phyloP scores from a whole-genome alignment of 1,140 invertebrate genomes.

The Holcopasites calliopsidis region DNA sequence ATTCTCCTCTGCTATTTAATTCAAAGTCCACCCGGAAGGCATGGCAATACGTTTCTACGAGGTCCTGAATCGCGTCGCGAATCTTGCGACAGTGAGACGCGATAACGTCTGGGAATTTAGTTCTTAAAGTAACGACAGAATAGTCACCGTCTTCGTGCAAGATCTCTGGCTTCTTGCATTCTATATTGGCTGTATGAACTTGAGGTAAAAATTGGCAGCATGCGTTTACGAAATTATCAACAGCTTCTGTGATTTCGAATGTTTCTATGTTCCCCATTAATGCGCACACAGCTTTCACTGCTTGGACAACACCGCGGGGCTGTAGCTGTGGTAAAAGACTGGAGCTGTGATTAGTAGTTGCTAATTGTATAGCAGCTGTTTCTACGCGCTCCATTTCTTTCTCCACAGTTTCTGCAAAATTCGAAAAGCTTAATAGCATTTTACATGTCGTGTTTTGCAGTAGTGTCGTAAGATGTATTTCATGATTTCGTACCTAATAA shows the following conservation, averaged over 20 bases:
- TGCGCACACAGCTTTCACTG: constrained; percentile 95
- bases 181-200: constrained; percentile 76
- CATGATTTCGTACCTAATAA: constrained; percentile 83
- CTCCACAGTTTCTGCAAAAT: constrained; percentile 86
- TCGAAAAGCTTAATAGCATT: neutral
- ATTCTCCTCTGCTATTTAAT: constrained; percentile 76
- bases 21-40: constrained; percentile 92
- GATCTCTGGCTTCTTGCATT: constrained; percentile 81
- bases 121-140: constrained; percentile 81
- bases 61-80: constrained; percentile 85
- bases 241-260: constrained; percentile 87
- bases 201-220: constrained; percentile 80
- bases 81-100: constrained; percentile 84
- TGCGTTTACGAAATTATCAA: constrained; percentile 85
- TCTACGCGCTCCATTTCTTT: constrained; percentile 89
- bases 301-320: constrained; percentile 87
- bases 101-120: constrained; percentile 81
- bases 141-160: constrained; percentile 83
- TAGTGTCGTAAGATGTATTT: neutral
- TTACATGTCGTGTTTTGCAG: neutral
- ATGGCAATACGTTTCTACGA: constrained; percentile 90
- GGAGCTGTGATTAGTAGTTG: constrained; percentile 77
- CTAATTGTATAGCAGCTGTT: constrained; percentile 81
- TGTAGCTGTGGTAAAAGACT: constrained; percentile 79
- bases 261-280: constrained; percentile 94